phyloP scores from a whole-genome alignment of 2,113 vertebrate genomes.

The Archilochus colubris region DNA sequence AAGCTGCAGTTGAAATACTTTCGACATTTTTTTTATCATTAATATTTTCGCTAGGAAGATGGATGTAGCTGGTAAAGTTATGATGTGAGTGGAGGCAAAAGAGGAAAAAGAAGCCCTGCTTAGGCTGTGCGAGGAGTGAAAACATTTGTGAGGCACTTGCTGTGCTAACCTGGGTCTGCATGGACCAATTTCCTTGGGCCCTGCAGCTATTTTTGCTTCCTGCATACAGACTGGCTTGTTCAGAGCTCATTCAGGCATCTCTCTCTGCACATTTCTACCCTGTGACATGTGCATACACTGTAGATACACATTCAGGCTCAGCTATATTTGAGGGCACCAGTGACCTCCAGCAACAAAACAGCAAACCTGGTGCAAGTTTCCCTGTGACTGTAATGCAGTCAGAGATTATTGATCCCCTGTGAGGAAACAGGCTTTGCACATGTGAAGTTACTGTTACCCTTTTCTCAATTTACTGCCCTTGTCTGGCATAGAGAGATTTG shows the following conservation, averaged over 20 bases:
- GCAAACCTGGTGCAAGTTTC: background rate
- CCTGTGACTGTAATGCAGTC: background rate
- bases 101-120: background rate
- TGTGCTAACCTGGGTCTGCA: background rate
- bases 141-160: background rate
- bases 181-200: background rate
- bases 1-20: background rate
- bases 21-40: background rate
- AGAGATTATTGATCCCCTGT: conserved; percentile 23
- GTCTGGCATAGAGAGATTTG: background rate
- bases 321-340: background rate
- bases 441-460: conserved; percentile 28
- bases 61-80: background rate
- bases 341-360: background rate
- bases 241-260: background rate
- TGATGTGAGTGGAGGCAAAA: background rate
- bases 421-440: conserved; percentile 4
- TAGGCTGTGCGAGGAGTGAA: background rate
- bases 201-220: background rate
- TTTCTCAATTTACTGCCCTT: conserved; percentile 39
- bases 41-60: background rate
- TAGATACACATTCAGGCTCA: background rate
- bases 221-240: background rate
- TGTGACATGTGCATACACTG: background rate
- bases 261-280: background rate